Evolutionary conservation across 1,140 invertebrate species (phyloP), one percentile per base, ranked within the genome.

Genomic region (Dreissena polymorpha): DNA sequence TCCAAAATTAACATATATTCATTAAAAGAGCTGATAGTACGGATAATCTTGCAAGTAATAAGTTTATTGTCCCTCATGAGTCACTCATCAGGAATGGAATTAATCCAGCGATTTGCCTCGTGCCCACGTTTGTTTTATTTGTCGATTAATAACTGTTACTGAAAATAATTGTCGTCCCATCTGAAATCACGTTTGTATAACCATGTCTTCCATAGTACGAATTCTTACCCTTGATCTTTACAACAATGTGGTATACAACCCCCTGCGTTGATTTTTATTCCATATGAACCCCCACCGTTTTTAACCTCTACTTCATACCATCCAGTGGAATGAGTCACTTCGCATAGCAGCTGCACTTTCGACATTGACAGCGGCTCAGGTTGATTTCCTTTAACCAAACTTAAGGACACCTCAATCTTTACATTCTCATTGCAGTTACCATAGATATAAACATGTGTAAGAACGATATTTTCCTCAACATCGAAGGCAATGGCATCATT

Each of bases 161-260:
- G 39, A 82, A 82, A n/a, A 2, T 49, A 12, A 82, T 6, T 21
- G 49, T 60, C 0, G 73, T 60, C 23, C 71, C 71, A 16, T 82
- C 63, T n/a, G 25, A 70, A 16, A 63, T 51, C 29, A 63, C 25
- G n/a, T 68, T 82, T 8, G 79, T 39, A 51, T 68, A 53, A 21
- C 71, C 79, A 23, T 25, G 21, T 74, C 73, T 82, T n/a, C 79
- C 79, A 68, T 74, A 82, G 65, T 67, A 82, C 13, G 27, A n/a
- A n/a, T 72, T 73, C 7, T 51, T 60, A n/a, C 69, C 71, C 16
- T 71, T 67, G 25, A 82, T 73, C 39, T n/a, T 51, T 3, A 72
- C n/a, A 65, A 82, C 21, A 39, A 82, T 27, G 57, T 82, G 79
- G 29, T 82, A 82, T 51, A 25, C 64, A 21, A 18, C 29, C 23